A percentile compares a stretch with the other conserved stretches of the same genome.
Evolutionary conservation across 2,113 vertebrate genomes (phyloP).

Genomic region (Suricata suricatta): DNA sequence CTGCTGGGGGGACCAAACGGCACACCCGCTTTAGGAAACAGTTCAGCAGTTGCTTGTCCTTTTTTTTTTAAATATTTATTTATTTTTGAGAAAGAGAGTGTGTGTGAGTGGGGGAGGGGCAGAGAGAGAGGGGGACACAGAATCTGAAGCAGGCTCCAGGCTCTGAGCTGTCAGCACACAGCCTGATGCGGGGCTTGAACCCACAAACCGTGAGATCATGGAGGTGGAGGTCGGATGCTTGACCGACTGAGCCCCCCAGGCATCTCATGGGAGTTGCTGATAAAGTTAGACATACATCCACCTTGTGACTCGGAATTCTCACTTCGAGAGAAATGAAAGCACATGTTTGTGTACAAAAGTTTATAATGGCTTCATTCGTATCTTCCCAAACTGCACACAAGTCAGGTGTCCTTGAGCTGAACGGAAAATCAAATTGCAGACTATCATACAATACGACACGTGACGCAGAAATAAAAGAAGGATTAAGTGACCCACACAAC

Average conservation of each 20-base stretch:
- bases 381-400: not conserved
- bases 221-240: too few species aligned
- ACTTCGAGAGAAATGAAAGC: not conserved
- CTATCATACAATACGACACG: fast-evolving
- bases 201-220: too few species aligned
- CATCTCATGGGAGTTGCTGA: not conserved
- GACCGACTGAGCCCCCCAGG: too few species aligned
- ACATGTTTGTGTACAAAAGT: not conserved
- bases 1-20: not conserved
- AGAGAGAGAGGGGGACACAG: too few species aligned
- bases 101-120: too few species aligned
- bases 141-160: too few species aligned
- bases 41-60: not conserved
- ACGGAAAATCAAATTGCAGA: not conserved
- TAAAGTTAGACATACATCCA: not conserved
- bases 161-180: too few species aligned
- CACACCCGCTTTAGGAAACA: fast-evolving
- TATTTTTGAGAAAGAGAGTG: too few species aligned
- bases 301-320: not conserved
- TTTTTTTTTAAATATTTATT: too few species aligned
- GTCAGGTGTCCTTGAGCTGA: not conserved
- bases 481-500: fast-evolving
- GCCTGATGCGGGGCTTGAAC: too few species aligned
- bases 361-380: not conserved
- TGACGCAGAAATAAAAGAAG: too few species aligned